Evolutionary conservation across 1,140 invertebrate genomes (phyloP), one percentile per base, ranked within the genome.

Genomic region (Zaprionus gabonicus): DNA sequence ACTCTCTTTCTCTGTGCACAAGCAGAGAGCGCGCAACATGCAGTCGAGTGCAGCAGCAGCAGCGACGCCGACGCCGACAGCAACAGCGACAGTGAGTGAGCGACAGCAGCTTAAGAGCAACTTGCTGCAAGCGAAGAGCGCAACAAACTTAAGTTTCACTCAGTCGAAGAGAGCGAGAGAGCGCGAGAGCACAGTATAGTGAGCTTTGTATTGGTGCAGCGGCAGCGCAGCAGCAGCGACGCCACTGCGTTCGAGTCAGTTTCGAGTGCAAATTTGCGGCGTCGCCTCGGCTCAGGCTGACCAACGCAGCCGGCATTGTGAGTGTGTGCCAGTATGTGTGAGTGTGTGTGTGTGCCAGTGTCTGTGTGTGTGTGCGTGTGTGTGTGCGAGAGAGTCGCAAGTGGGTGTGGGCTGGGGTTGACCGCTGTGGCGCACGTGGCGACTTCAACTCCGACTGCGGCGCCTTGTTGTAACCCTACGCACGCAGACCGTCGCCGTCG

Each of bases 351-450:
- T 57, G 53, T n/a, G n/a, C n/a, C n/a, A 1, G 27, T 28, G 6
- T 31, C 25, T 36, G 34, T 44, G 20, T 74, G 63, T 65, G 64
- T 38, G 60, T 31, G 38, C 17, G 57, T 57, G 69, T 56, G 77
- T 28, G 57, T 10, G 56, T 38, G 49, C 9, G 13, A 28, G 28
- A 64, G 20, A 36, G 59, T 13, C n/a, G 27, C 13, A 23, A 7
- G 31, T 38, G 56, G 15, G 36, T 25, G 41, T 28, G 5, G 44
- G 46, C 28, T 56, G 41, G 44, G 27, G 64, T 63, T 76, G 63
- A 67, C 69, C 17, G 23, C 46, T 62, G 82, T 82, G 78, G 82
- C 82, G 82, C 82, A 85, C 82, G 82, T 85, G 82, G 82, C 82
- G 67, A 67, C 66, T 46, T 36, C 73, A 60, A 76, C 78, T 73